phyloP scores from a whole-genome alignment of 2,113 vertebrate species.

The Dasyprocta punctata region DNA sequence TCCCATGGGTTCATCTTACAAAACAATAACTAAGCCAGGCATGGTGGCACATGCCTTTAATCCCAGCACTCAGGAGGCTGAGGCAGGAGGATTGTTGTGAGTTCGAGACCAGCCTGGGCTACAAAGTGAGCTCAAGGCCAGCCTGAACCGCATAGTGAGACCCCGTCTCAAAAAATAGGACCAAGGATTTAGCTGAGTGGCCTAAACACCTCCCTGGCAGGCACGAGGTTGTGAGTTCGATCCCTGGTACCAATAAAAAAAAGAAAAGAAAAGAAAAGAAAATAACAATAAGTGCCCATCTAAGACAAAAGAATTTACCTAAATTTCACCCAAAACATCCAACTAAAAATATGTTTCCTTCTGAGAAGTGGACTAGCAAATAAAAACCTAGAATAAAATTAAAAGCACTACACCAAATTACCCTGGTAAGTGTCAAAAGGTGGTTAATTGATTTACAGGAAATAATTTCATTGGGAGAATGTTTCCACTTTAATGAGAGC shows the following conservation, averaged over 20 bases:
- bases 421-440: background rate
- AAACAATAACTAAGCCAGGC: background rate
- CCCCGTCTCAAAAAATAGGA: no score
- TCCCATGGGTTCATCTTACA: background rate
- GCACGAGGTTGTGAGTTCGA: no score
- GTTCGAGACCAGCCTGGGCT: no score
- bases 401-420: background rate
- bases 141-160: no score
- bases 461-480: background rate
- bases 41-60: no score
- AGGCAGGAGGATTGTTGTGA: no score
- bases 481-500: background rate
- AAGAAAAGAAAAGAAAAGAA: no score
- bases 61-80: no score
- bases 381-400: background rate
- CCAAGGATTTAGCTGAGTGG: no score
- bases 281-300: fast-evolving
- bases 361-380: background rate
- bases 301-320: background rate
- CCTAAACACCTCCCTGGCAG: no score
- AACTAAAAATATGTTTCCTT: background rate
- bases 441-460: background rate
- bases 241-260: no score
- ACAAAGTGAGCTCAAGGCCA: no score
- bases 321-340: background rate